phyloP scores from a whole-genome alignment of 1,140 invertebrate genomes.

The Olivierus martensii region DNA sequence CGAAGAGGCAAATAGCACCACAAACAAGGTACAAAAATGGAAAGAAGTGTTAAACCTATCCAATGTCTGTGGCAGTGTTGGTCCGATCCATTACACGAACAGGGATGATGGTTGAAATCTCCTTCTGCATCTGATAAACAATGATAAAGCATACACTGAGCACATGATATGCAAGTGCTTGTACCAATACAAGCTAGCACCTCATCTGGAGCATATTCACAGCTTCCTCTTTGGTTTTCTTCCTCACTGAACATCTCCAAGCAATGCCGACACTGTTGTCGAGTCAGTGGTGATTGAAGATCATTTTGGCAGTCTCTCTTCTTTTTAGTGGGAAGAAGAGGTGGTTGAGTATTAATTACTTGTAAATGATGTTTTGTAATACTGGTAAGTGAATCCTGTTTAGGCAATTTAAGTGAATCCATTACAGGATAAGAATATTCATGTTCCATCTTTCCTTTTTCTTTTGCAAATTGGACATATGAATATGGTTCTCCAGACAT shows the following conservation, averaged over 20 bases:
- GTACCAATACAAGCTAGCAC: slow-evolving; percentile 62
- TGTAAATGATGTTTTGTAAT: slow-evolving; percentile 39
- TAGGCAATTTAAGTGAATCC: slow-evolving; percentile 30
- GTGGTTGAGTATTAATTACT: slow-evolving; percentile 25
- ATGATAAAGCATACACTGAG: slow-evolving; percentile 80
- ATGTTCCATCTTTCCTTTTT: slow-evolving; percentile 41
- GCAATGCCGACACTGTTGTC: slow-evolving; percentile 33
- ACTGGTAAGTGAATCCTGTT: slow-evolving; percentile 38
- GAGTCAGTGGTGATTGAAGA: slow-evolving; percentile 14
- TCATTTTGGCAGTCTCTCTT: slow-evolving; percentile 9
- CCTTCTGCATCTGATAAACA: slow-evolving; percentile 71
- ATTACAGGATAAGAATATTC: slow-evolving; percentile 69
- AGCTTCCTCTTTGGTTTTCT: slow-evolving; percentile 63
- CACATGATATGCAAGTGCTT: slow-evolving; percentile 60
- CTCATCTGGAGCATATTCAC: slow-evolving; percentile 76
- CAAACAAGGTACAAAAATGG: slow-evolving; percentile 76
- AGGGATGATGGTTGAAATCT: slow-evolving; percentile 52
- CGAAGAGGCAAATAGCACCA: slow-evolving; percentile 81
- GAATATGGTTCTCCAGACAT: slow-evolving; percentile 45
- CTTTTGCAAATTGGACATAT: slow-evolving; percentile 64
- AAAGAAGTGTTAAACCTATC: slow-evolving; percentile 69
- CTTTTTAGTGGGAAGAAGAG: slow-evolving; percentile 49
- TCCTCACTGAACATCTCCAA: slow-evolving; percentile 44
- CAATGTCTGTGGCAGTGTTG: slow-evolving; percentile 48
- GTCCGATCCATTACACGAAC: slow-evolving; percentile 45